Conservation (phyloP, 2,888 invertebrate species). For the Drosophila rubida region DNA sequence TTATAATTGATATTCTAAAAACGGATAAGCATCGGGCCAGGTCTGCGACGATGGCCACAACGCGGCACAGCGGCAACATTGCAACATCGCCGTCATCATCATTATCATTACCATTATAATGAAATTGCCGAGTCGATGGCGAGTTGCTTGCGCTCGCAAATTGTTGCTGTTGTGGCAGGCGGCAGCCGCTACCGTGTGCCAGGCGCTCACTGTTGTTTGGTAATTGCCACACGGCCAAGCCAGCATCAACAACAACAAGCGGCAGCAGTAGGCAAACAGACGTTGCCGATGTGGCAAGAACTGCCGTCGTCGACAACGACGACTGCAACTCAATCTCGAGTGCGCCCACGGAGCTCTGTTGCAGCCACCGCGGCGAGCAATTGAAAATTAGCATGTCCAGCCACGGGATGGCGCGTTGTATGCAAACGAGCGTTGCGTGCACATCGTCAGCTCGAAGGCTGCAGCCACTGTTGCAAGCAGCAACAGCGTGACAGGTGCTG, state of each 20-base stretch:
- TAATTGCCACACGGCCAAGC: slow-evolving; percentile 59
- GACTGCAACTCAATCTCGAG: slow-evolving; percentile 66
- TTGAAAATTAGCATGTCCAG: slow-evolving; percentile 80
- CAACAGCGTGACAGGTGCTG: slow-evolving; percentile 48
- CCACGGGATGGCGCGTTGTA: slow-evolving; percentile 40
- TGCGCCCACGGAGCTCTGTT: slow-evolving; percentile 52
- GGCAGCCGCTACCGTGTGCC: slow-evolving; percentile 57
- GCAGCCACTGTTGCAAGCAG: slow-evolving; percentile 5
- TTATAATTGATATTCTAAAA: slow-evolving; percentile 82
- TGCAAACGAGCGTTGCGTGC: slow-evolving; percentile 68
- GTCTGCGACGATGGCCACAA: slow-evolving; percentile 6
- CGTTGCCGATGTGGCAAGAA: neutral
- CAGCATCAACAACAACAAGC: slow-evolving; percentile 1
- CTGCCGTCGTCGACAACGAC: no score
- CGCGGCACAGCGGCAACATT: slow-evolving; percentile 4
- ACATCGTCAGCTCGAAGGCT: slow-evolving; percentile 38
- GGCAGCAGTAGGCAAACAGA: slow-evolving; percentile 49
- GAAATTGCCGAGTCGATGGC: slow-evolving; percentile 55
- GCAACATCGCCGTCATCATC: slow-evolving; percentile 30
- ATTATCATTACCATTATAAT: slow-evolving; percentile 76
- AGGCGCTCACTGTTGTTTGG: slow-evolving; percentile 51
- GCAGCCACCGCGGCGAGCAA: slow-evolving; percentile 49
- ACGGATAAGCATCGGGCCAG: slow-evolving; percentile 69
- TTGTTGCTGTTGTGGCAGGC: slow-evolving; percentile 48
- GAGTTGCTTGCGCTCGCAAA: slow-evolving; percentile 49